phyloP scores from a whole-genome alignment of 2,797 vertebrate genomes.

The Neosilurus hyrtlii region DNA sequence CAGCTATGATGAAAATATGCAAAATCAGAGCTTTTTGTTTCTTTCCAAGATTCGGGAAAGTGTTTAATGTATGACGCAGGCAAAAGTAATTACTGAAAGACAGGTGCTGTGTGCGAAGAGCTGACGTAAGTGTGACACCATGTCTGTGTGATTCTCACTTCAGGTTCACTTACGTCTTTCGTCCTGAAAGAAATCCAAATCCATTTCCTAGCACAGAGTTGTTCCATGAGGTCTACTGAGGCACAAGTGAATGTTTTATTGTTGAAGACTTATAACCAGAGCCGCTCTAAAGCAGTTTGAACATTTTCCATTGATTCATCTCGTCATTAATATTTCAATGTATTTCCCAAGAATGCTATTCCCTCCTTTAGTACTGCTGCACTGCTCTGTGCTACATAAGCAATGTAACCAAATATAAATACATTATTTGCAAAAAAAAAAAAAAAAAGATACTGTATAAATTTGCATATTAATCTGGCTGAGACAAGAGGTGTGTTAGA shows the following conservation, averaged over 20 bases:
- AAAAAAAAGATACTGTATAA: neutral
- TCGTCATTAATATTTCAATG: conserved; percentile 48
- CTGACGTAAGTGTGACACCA: conserved; percentile 22
- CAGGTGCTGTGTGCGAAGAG: neutral
- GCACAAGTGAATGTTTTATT: conserved; percentile 14
- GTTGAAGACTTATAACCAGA: neutral
- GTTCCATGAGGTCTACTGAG: neutral
- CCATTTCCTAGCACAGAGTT: neutral
- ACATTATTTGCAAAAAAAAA: neutral
- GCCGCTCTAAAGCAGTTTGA: conserved; percentile 1
- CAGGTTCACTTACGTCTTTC: conserved; percentile 7
- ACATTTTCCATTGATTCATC: neutral
- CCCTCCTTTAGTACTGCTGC: conserved; percentile 11
- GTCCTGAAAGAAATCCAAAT: neutral
- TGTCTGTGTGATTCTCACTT: conserved; percentile 23
- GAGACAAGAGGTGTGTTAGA: neutral
- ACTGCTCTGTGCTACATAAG: conserved; percentile 16
- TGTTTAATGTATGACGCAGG: neutral
- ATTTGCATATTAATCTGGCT: neutral
- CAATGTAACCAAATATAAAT: neutral
- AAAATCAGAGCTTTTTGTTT: neutral
- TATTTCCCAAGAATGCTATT: conserved; percentile 30
- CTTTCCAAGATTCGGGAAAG: neutral
- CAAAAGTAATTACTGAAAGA: conserved; percentile 6
- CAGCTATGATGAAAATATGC: neutral